Base-by-base conservation (phyloP, 2,888 invertebrate species). In the Drosophila nigricruria region DNA sequence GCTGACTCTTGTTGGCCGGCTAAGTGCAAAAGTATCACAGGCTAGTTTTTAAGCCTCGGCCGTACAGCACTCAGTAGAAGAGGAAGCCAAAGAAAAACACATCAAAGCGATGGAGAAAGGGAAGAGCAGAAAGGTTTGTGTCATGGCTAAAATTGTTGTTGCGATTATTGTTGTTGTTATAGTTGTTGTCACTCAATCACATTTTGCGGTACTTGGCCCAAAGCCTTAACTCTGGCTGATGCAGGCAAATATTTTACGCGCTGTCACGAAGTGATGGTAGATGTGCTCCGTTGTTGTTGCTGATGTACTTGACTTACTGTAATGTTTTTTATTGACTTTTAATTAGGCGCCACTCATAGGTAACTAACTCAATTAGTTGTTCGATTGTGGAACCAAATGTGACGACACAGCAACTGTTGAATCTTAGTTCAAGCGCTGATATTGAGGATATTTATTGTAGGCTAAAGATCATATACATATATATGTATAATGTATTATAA, bases 1-100 rank as follows among this genome's bases (percentile, higher is more conserved):
- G 56, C 61, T 63, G 57, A 58, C 38, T 66, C 32, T 52, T 20
- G 40, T 40, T 40, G 40, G 42, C 30, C 60, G 47, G 45, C 60
- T 40, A 49, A 66, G 61, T 52, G 57, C 52, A 69, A 73, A 77
- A 70, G 73, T 75, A 72, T 80, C 61, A 54, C 62, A 73, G 61
- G 58, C 62, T 63, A 32, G 32, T 32, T 66, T 75, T 60, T 42
- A 77, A 77, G 45, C 43, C 49, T 36, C 58, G 23, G 53, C 38
- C n/a, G 25, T 6, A n/a, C 69, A 42, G n/a, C n/a, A n/a, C n/a
- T n/a, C n/a, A n/a, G 30, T 18, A 3, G 5, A 47, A 63, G 43
- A 70, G 57, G 83, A 84, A 84, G 87, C 86, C 87, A 75, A 50
- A 85, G 54, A 78, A 85, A 76, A 47, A 45, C 70, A 70, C 58